Evolutionary conservation across 2,113 vertebrate genomes (phyloP), one percentile per base, ranked within the genome.

Genomic region (Osmerus eperlanus): DNA sequence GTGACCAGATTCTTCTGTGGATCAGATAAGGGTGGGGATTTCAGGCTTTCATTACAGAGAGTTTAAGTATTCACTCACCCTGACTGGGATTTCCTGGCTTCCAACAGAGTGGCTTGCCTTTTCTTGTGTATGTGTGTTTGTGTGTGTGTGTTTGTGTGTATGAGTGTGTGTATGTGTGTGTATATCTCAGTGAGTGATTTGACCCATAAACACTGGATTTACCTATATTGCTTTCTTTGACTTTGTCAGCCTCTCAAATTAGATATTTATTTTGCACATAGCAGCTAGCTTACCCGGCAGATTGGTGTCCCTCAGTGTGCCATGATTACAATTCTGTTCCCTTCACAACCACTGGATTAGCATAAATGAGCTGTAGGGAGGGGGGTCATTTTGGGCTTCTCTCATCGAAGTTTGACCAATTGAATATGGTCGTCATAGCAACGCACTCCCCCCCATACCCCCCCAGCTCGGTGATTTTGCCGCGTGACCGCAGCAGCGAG

Each of bases 131-230:
- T 62, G 21, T 65, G 63, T n/a, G 63, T 65, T 3, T 62, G 21
- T 65, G 63, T n/a, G 63, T 65, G 1, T 29, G 25, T 19, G 3
- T 64, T 5, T 29, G 2, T 63, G 61, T 36, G 61, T 64, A 4
- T 65, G 32, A 13, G 29, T 65, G 29, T 32, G 16, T 60, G 19
- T 60, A 4, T 19, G 58, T 23, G 58, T 60, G 2, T 4, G 58
- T 60, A 19, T 3, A 19, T 21, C 6, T 21, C 18, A 19, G 0
- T 25, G 21, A 84, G 84, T 87, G 87, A 89, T 89, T 89, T 89
- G 25, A 83, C 80, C 81, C 80, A 85, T 85, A 89, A 90, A 89
- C 87, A 87, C 78, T 85, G 83, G 81, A 84, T 87, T 87, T 87
- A 88, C 85, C 83, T 83, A 86, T 76, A 87, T 75, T 82, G 79